A percentile compares a stretch with the other conserved stretches of the same genome.
phyloP scores from a whole-genome alignment of 2,797 vertebrate genomes.

The Pseudochirops cupreus region DNA sequence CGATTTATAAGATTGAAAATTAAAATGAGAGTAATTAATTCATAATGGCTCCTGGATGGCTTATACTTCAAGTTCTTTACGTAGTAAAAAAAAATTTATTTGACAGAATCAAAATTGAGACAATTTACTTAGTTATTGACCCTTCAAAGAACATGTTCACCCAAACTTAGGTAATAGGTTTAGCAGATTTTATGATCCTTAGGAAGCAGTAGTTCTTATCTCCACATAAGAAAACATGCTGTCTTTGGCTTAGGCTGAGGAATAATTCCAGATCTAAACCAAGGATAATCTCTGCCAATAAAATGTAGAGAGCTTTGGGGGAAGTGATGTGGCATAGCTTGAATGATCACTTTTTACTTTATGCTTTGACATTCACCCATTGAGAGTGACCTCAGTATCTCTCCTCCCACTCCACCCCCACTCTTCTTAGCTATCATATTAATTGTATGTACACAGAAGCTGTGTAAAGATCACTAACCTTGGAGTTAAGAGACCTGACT shows the following conservation, averaged over 20 bases:
- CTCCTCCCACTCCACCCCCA: too few relatives aligned
- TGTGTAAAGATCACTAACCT: too few relatives aligned
- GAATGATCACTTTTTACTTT: constrained; percentile 58
- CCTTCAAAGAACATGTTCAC: constrained; percentile 28
- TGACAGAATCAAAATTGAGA: neutral
- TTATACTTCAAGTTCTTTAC: constrained; percentile 27
- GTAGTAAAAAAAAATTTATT: constrained; percentile 51
- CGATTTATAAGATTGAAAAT: constrained; percentile 35
- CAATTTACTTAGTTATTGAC: neutral
- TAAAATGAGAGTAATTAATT: constrained; percentile 5
- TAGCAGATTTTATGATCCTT: constrained; percentile 46
- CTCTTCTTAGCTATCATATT: neutral
- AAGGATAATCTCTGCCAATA: constrained; percentile 55
- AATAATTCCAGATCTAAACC: constrained; percentile 54
- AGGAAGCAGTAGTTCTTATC: constrained; percentile 4
- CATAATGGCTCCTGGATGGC: neutral
- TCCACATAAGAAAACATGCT: constrained; percentile 38
- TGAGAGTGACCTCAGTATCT: neutral
- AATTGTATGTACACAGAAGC: too few relatives aligned
- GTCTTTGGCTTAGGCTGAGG: constrained; percentile 59
- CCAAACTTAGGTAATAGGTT: neutral
- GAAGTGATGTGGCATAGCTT: constrained; percentile 39
- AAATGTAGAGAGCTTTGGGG: constrained; percentile 47
- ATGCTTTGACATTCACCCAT: constrained; percentile 46
- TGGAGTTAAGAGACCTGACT: neutral